phyloP scores from a whole-genome alignment of 2,797 vertebrate genomes.

The Darevskia nairensis region DNA sequence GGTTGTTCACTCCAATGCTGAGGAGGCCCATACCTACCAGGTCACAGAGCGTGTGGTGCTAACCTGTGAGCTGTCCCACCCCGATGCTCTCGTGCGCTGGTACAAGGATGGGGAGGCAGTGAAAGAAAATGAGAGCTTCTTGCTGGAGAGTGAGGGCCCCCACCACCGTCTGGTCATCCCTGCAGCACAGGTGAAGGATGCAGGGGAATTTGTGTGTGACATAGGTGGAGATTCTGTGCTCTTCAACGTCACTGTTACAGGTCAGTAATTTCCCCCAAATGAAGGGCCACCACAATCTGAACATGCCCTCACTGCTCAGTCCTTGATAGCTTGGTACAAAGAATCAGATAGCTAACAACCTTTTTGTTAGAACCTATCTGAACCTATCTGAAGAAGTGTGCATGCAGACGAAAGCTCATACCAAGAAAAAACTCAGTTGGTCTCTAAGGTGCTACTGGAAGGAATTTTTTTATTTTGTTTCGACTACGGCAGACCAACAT shows the following conservation, averaged over 20 bases:
- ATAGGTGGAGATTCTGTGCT: slow-evolving; percentile 90
- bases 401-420: no score
- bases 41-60: slow-evolving; percentile 87
- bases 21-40: slow-evolving; percentile 82
- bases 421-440: no score
- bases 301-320: not conserved
- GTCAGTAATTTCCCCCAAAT: slow-evolving; percentile 71
- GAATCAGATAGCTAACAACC: not conserved
- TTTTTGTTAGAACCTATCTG: no score
- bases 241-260: slow-evolving; percentile 90
- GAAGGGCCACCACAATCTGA: not conserved
- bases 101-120: slow-evolving; percentile 92
- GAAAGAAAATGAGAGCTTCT: slow-evolving; percentile 81
- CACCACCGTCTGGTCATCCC: slow-evolving; percentile 85
- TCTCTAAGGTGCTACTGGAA: no score
- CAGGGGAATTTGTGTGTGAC: slow-evolving; percentile 93
- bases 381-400: no score
- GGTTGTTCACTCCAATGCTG: slow-evolving; percentile 88
- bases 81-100: slow-evolving; percentile 83
- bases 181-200: slow-evolving; percentile 79
- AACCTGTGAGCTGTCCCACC: slow-evolving; percentile 89
- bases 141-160: slow-evolving; percentile 85
- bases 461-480: no score
- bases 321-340: not conserved
- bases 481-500: no score